These are phyloP conservation scores for Amphiprion clarkii DNA, from an alignment of 2,797 vertebrate species.

Conservation along the genomic window DNA sequence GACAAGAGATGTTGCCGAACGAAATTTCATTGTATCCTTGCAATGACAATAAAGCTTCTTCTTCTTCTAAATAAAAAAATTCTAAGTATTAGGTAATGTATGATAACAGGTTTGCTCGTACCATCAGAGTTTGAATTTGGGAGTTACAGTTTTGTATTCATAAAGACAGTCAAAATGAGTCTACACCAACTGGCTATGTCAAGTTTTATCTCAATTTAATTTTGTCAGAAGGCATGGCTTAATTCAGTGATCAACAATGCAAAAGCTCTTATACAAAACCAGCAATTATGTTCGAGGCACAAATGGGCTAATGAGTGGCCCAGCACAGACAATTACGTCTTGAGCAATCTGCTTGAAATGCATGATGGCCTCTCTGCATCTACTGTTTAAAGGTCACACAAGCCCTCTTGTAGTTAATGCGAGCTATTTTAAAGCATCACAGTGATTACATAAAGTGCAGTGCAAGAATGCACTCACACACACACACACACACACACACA, in stretches of 20 bases:
- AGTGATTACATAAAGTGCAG: slow-evolving; percentile 16
- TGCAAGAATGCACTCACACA: background rate
- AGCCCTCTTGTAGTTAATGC: slow-evolving; percentile 16
- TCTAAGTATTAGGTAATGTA: too few species aligned
- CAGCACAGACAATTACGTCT: slow-evolving; percentile 16
- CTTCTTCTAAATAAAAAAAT: too few species aligned
- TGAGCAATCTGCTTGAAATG: slow-evolving; percentile 17
- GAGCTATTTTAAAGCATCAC: slow-evolving; percentile 14
- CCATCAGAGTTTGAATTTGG: too few species aligned
- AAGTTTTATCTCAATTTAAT: too few species aligned
- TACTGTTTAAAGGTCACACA: slow-evolving; percentile 30
- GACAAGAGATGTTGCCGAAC: too few species aligned
- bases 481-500: background rate
- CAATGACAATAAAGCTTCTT: too few species aligned
- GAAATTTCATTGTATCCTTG: too few species aligned
- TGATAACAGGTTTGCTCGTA: too few species aligned
- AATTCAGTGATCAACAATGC: background rate
- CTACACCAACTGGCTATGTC: too few species aligned
- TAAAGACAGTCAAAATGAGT: too few species aligned
- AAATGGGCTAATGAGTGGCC: slow-evolving; percentile 10
- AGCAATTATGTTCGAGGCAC: background rate
- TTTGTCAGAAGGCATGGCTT: too few species aligned
- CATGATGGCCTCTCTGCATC: background rate
- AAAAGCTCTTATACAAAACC: background rate
- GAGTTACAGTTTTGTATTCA: too few species aligned